These are phyloP conservation scores for Alcedo quadribrachys DNA, from an alignment of 2,797 vertebrate species.

Conservation along the genomic window DNA sequence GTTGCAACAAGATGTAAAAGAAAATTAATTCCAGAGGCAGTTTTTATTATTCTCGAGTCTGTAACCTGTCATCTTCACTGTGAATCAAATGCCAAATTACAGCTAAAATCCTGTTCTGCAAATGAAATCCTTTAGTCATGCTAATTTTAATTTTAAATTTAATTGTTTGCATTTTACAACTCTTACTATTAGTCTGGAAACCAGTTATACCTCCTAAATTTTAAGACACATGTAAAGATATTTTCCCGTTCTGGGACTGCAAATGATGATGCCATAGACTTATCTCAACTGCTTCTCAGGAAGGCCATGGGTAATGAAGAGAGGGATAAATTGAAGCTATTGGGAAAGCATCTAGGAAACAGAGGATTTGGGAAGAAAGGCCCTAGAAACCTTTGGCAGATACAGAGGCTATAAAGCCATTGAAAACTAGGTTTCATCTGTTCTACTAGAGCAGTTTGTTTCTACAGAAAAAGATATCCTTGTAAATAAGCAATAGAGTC, in stretches of 20 bases:
- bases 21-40: slow-evolving; percentile 58
- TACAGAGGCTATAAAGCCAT: neutral
- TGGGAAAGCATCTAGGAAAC: neutral
- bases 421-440: neutral
- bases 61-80: slow-evolving; percentile 32
- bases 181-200: slow-evolving; percentile 28
- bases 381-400: neutral
- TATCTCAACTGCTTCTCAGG: neutral
- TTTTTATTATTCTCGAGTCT: slow-evolving; percentile 51
- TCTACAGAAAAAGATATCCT: neutral
- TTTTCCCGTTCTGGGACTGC: neutral
- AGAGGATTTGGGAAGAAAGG: neutral
- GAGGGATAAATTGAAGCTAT: neutral
- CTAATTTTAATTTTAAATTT: slow-evolving; percentile 64
- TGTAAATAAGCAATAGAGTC: neutral
- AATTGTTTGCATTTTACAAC: slow-evolving; percentile 54
- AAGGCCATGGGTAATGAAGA: neutral
- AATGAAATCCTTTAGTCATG: slow-evolving; percentile 57
- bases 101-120: slow-evolving; percentile 46
- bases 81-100: slow-evolving; percentile 46
- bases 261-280: neutral
- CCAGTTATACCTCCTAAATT: neutral
- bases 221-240: neutral
- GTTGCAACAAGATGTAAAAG: slow-evolving; percentile 37
- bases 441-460: neutral